A percentile compares a stretch with the other conserved stretches of the same genome.
Evolutionary conservation across 2,888 invertebrate species (phyloP).

Genomic region (Baccha elongata): DNA sequence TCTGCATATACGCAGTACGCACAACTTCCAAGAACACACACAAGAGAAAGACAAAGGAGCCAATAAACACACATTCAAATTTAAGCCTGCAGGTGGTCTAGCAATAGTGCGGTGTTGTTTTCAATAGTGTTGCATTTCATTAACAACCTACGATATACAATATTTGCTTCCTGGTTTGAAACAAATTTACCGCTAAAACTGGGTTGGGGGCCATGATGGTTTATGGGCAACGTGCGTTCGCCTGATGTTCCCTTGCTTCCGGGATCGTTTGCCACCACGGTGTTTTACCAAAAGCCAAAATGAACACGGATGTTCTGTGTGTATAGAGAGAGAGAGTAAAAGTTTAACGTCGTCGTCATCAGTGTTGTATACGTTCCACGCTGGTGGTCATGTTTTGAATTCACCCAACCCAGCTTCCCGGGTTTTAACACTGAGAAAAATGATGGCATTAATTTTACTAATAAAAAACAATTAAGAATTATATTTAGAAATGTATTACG

Average conservation of each 20-base stretch:
- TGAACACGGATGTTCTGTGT: conserved; percentile 47
- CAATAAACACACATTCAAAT: neutral
- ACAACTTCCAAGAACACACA: conserved; percentile 36
- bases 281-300: conserved; percentile 70
- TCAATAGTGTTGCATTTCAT: conserved; percentile 40
- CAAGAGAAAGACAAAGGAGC: neutral
- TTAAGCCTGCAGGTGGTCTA: conserved; percentile 32
- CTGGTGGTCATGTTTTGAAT: conserved; percentile 33
- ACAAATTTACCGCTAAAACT: conserved; percentile 33
- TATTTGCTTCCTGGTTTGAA: conserved; percentile 54
- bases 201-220: neutral
- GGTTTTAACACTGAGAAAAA: neutral
- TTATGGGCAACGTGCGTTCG: conserved; percentile 18
- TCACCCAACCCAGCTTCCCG: neutral
- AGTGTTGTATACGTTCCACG: conserved; percentile 13
- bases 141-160: conserved; percentile 40
- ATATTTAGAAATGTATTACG: no score
- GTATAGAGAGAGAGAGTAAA: neutral
- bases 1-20: neutral
- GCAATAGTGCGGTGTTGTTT: neutral
- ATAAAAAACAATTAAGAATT: no score
- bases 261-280: conserved; percentile 37
- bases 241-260: conserved; percentile 1
- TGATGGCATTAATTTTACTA: no score
- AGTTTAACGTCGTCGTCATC: neutral